Evolutionary conservation across 2,113 vertebrate genomes (phyloP).

Genomic region (Acrocephalus arundinaceus): DNA sequence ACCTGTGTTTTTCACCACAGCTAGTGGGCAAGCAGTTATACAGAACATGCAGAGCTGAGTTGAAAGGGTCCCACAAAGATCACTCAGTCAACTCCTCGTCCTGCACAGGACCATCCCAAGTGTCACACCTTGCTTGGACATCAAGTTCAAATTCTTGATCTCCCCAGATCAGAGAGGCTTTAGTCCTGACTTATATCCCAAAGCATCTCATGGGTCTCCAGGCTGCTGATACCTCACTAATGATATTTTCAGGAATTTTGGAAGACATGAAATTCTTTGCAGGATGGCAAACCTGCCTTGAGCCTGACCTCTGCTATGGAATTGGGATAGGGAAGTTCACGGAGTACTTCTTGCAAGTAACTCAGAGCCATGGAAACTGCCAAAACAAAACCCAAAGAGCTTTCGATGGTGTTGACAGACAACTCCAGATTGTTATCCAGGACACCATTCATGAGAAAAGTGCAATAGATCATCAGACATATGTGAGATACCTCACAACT

Average conservation of each 20-base stretch:
- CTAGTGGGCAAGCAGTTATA: not conserved
- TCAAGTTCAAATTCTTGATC: not conserved
- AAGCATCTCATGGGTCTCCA: not conserved
- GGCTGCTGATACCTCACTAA: not conserved
- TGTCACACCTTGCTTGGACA: not conserved
- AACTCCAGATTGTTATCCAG: not conserved
- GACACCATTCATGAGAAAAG: fast-evolving
- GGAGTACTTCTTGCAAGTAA: not conserved
- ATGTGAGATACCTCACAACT: not conserved
- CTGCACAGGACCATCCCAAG: not conserved
- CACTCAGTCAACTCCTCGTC: not conserved
- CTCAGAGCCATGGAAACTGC: not conserved
- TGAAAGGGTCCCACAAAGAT: not conserved
- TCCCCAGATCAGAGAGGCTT: not conserved
- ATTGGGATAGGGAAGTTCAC: not conserved
- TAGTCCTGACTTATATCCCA: not conserved
- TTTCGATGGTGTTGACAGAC: not conserved
- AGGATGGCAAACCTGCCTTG: not conserved
- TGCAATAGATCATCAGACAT: not conserved
- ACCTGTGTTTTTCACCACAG: not conserved
- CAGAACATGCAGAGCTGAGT: not conserved
- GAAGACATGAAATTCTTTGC: not conserved
- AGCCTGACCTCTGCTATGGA: fast-evolving
- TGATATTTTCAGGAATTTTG: not conserved
- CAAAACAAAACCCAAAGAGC: not conserved